These are phyloP conservation scores for Hesperophylax magnus DNA, from an alignment of 1,140 invertebrate genomes.

Conservation along the genomic window DNA sequence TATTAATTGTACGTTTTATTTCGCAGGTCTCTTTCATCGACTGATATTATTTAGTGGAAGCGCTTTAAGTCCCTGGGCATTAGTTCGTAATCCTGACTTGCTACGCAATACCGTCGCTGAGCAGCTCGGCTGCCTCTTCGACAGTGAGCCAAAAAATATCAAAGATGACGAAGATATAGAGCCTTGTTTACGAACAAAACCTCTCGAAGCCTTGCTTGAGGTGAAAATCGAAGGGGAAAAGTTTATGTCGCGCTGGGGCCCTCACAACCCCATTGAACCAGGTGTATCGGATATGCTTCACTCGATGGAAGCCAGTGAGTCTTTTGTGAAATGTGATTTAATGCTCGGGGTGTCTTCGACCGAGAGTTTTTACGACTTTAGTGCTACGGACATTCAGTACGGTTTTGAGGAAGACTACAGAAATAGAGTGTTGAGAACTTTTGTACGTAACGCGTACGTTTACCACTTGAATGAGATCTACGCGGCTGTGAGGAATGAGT, in stretches of 20 bases:
- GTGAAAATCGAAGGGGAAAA: constrained; percentile 77
- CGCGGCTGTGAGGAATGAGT: constrained; percentile 91
- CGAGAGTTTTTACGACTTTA: constrained; percentile 84
- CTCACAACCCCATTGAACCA: constrained; percentile 77
- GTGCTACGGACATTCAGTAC: constrained; percentile 81
- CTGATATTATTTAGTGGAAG: constrained; percentile 91
- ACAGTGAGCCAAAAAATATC: constrained; percentile 44
- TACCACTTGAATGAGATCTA: constrained; percentile 95
- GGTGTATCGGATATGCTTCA: constrained; percentile 73
- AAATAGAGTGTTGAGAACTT: constrained; percentile 83
- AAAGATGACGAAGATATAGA: constrained; percentile 67
- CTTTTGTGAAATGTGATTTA: constrained; percentile 79
- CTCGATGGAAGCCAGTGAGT: constrained; percentile 79
- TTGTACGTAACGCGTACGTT: constrained; percentile 88
- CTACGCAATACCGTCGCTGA: constrained; percentile 81
- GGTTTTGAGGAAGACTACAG: constrained; percentile 84
- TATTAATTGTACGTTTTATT: constrained; percentile 54
- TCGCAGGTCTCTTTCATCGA: constrained; percentile 84
- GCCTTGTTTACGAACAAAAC: constrained; percentile 71
- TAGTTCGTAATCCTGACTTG: constrained; percentile 81
- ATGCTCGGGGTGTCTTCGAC: constrained; percentile 81
- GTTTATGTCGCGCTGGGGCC: constrained; percentile 70
- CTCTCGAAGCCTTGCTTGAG: constrained; percentile 74
- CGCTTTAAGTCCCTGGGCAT: constrained; percentile 86
- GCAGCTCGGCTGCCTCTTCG: constrained; percentile 74